Evolutionary conservation across 92 coral and sea anemone genomes (phyloP), one percentile per base, ranked within the genome.

Genomic region (Scolanthus callimorphus): DNA sequence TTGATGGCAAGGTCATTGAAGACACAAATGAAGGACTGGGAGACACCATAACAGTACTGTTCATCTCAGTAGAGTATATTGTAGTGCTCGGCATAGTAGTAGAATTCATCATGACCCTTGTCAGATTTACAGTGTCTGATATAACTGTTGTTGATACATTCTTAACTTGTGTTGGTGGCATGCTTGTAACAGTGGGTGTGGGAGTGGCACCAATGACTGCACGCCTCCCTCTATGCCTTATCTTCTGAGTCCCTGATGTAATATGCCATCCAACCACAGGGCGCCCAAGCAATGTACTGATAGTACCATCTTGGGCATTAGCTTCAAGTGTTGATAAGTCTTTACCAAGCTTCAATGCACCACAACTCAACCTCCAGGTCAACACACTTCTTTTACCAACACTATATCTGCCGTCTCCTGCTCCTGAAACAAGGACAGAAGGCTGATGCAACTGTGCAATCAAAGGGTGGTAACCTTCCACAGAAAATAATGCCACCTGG

Each of bases 211-310:
- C 66, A 4, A 75, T 46, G n/a, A 3, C 69, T 62, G 31, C 60
- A 25, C 88, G 71, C 6, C 91, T 75, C 17, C 71, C 80, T 46
- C 85, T 78, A 29, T 57, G 91, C 47, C 53, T 85, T 15, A 67
- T 69, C 52, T 65, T 88, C 49, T 91, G 96, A 13, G 78, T 64
- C 24, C 97, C 96, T 45, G 96, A 84, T 26, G 84, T 74, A 20
- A 89, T 65, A 67, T 89, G 95, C 99, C 99, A 89, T 3, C 99
- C 94, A 26, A 89, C 74, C 11, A 89, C 83, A 29, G 90, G 85
- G 51, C 52, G 59, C 3, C 96, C 90, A 39, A 88, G 60, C 1
- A 59, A 56, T 8, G 70, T 39, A 41, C 84, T 78, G 2, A 77
- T 67, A 19, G 82, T 76, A 20, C 92, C 91, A 74, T 84, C 89